Percentiles rank a stretch among this genome's conserved stretches.
phyloP scores from a whole-genome alignment of 53 echinoderm and acorn worm species.

The Crossaster papposus region DNA sequence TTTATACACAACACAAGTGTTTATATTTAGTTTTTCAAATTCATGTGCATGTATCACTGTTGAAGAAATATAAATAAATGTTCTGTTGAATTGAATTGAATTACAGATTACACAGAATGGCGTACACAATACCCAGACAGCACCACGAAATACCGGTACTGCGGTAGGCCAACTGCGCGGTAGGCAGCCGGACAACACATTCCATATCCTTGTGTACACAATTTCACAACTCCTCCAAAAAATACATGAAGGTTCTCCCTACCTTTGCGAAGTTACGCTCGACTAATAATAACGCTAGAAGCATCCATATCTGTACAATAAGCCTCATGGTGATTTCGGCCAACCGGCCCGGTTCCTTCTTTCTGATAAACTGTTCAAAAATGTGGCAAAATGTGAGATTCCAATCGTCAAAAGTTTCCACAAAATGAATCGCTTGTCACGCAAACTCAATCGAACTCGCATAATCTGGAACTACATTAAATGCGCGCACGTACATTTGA shows the following conservation, averaged over 20 bases:
- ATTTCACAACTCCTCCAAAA: background rate
- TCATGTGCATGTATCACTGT: no score
- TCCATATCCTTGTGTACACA: background rate
- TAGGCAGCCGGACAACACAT: background rate
- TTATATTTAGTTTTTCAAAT: no score
- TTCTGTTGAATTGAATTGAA: no score
- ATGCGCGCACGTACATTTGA: background rate
- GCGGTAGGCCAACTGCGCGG: no score
- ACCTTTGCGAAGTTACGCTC: conserved; percentile 42
- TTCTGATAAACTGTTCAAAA: conserved; percentile 24
- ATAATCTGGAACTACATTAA: background rate
- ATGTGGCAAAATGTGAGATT: conserved; percentile 15
- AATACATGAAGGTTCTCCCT: conserved; percentile 4
- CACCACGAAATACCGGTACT: no score
- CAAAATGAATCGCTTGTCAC: background rate
- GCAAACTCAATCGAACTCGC: background rate
- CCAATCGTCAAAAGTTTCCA: background rate
- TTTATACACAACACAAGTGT: no score
- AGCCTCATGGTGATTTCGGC: conserved; percentile 58
- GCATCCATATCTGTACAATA: conserved; percentile 51
- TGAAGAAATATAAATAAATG: no score
- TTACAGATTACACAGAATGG: no score
- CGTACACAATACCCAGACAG: no score
- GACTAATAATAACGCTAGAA: conserved; percentile 49
- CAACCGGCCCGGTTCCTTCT: conserved; percentile 41